Evolutionary conservation across 1,140 invertebrate genomes (phyloP).

Genomic region (Heliconius eleuchia): DNA sequence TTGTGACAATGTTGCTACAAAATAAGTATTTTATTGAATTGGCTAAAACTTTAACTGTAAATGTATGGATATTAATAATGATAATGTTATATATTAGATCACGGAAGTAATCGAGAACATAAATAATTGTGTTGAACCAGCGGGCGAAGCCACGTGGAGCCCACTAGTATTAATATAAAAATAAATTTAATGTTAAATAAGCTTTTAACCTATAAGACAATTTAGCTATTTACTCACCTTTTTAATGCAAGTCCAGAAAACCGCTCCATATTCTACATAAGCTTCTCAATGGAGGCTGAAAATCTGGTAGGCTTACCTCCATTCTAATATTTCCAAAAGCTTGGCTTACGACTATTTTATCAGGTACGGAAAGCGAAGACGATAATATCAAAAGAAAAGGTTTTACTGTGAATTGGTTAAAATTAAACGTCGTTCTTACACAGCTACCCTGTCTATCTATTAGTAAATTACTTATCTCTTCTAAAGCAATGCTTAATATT

Average conservation of each 20-base stretch:
- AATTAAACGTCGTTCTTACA: not conserved
- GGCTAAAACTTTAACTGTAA: too few species aligned
- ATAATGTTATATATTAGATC: too few species aligned
- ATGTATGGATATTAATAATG: too few species aligned
- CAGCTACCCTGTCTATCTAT: not conserved
- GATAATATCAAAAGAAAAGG: slow-evolving; percentile 35
- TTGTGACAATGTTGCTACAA: too few species aligned
- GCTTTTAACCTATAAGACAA: not conserved
- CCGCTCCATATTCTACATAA: slow-evolving; percentile 40
- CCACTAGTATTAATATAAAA: too few species aligned
- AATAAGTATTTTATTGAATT: too few species aligned
- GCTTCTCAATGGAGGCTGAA: slow-evolving; percentile 40
- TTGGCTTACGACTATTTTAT: slow-evolving; percentile 40
- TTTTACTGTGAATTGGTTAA: slow-evolving; percentile 13
- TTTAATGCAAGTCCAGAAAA: slow-evolving; percentile 36
- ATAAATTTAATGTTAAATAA: not conserved
- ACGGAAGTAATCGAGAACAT: too few species aligned
- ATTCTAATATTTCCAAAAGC: slow-evolving; percentile 41
- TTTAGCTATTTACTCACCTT: not conserved
- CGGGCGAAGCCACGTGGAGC: too few species aligned
- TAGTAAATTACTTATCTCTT: not conserved
- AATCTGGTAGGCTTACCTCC: slow-evolving; percentile 41
- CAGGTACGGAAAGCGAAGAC: slow-evolving; percentile 26
- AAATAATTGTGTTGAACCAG: too few species aligned
- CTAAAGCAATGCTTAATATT: not conserved